A percentile compares a stretch with the other conserved stretches of the same genome.
phyloP scores from a whole-genome alignment of 2,888 invertebrate genomes.

The Synanthedon vespiformis region DNA sequence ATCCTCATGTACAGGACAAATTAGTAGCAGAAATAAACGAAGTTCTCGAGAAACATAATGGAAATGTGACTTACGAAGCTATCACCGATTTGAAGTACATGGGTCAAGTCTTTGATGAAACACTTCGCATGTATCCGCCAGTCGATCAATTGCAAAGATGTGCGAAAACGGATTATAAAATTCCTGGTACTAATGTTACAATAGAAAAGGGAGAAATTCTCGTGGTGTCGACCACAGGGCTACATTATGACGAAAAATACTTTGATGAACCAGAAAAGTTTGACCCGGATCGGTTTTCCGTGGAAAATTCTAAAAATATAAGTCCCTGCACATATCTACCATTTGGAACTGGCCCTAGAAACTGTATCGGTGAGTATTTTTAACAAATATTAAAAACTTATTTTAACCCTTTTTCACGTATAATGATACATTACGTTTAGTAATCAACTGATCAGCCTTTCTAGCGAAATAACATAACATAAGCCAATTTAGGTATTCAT shows the following conservation, averaged over 20 bases:
- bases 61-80: conserved; percentile 37
- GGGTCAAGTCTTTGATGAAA: conserved; percentile 44
- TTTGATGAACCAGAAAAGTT: conserved; percentile 23
- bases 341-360: conserved; percentile 15
- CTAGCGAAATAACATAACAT: too few relatives aligned
- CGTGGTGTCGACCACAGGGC: conserved; percentile 21
- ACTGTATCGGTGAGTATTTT: conserved; percentile 11
- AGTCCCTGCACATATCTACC: conserved; percentile 11
- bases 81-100: conserved; percentile 43
- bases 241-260: conserved; percentile 43
- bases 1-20: conserved; percentile 35
- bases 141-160: conserved; percentile 32
- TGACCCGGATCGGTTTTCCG: conserved; percentile 22
- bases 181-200: conserved; percentile 27
- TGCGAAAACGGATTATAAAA: conserved; percentile 26
- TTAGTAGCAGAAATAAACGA: conserved; percentile 30
- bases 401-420: too few relatives aligned
- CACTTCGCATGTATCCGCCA: conserved; percentile 51
- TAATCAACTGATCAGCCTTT: too few relatives aligned
- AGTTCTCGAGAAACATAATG: conserved; percentile 22
- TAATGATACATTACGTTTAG: too few relatives aligned
- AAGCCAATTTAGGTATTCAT: too few relatives aligned
- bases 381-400: too few relatives aligned
- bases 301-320: conserved; percentile 10
- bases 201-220: conserved; percentile 23